These are phyloP conservation scores for Egretta garzetta DNA, from an alignment of 2,113 vertebrate species.

Conservation along the genomic window DNA sequence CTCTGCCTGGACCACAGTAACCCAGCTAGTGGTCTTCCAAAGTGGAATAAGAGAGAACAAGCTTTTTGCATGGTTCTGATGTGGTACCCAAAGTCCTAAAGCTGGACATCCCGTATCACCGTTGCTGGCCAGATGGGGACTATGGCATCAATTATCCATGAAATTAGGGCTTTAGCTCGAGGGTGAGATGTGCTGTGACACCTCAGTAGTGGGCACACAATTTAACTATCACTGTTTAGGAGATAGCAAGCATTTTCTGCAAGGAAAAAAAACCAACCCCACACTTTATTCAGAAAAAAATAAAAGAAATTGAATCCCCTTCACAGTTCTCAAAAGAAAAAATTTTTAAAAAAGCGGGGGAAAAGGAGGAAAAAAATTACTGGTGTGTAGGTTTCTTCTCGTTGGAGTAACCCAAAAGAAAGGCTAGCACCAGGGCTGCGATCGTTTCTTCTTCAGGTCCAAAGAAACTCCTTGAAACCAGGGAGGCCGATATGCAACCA, in stretches of 20 bases:
- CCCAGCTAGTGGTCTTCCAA: not conserved
- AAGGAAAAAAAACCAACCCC: not conserved
- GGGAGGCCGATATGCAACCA: not conserved
- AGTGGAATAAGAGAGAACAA: not conserved
- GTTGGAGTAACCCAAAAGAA: not conserved
- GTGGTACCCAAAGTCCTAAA: not conserved
- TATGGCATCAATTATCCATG: not conserved
- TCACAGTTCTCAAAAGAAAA: not conserved
- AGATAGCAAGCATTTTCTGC: not conserved
- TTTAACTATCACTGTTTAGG: not conserved
- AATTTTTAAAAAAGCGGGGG: accelerated
- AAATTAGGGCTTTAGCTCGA: not conserved
- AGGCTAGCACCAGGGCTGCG: not conserved
- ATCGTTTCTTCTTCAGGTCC: not conserved
- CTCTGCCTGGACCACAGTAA: not conserved
- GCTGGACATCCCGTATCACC: accelerated
- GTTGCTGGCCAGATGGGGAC: not conserved
- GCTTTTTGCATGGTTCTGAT: not conserved
- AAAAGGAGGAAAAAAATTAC: not conserved
- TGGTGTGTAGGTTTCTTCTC: not conserved
- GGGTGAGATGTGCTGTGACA: not conserved
- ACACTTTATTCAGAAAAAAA: not conserved
- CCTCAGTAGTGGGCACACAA: not conserved
- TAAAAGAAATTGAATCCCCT: not conserved
- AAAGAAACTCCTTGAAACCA: not conserved